Evolutionary conservation across 2,888 invertebrate genomes (phyloP).

Genomic region (Phytoseiulus persimilis): DNA sequence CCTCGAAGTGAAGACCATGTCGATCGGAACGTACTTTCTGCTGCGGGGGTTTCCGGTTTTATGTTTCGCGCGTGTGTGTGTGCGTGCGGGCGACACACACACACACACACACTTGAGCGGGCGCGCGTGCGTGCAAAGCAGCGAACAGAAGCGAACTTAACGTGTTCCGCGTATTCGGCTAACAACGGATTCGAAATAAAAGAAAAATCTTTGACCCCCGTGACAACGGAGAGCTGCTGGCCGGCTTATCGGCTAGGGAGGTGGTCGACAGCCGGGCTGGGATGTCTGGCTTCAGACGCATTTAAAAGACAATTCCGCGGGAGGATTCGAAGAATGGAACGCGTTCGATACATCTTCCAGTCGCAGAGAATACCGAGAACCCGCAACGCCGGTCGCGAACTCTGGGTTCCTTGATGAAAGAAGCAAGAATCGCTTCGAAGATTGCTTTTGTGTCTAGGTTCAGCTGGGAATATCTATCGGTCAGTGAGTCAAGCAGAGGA

Average conservation of each 20-base stretch:
- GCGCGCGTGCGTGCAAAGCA: not conserved
- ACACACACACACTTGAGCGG: no score
- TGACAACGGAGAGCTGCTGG: not conserved
- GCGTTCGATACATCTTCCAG: not conserved
- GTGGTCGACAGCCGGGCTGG: not conserved
- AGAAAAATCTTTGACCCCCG: not conserved
- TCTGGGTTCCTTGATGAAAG: not conserved
- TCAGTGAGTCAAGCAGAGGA: not conserved
- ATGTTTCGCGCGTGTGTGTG: not conserved
- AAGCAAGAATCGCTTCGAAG: not conserved
- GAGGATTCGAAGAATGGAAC: not conserved
- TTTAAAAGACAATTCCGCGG: not conserved
- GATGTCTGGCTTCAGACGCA: not conserved
- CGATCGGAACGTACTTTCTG: not conserved
- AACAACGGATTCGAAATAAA: not conserved
- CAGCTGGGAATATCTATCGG: not conserved
- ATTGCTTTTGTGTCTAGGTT: not conserved
- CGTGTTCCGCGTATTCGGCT: not conserved
- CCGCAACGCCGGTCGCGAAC: no score
- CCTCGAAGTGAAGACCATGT: not conserved
- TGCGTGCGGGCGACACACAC: not conserved
- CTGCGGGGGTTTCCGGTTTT: not conserved
- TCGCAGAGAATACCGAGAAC: not conserved
- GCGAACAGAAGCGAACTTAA: not conserved
- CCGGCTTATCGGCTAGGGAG: not conserved